Percentiles rank a stretch among this genome's conserved stretches.
These are phyloP conservation scores for Loriculus beryllinus DNA, from an alignment of 2,797 vertebrate species.

Conservation along the genomic window DNA sequence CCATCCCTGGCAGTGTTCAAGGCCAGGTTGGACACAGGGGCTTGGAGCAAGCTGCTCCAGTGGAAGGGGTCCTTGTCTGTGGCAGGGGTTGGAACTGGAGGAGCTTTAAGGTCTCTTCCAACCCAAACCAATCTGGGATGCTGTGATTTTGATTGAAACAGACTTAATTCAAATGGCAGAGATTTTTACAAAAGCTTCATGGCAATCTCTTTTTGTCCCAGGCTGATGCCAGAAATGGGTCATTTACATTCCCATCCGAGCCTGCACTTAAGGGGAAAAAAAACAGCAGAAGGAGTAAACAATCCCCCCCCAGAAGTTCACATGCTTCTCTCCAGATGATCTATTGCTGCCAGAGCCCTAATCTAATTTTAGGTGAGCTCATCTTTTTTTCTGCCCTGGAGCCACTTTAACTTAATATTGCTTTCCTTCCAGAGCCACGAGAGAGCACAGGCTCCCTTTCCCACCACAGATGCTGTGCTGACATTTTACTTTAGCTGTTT, in stretches of 20 bases:
- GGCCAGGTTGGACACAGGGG: too few relatives aligned
- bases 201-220: background rate
- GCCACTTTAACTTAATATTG: conserved; percentile 65
- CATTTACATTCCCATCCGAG: background rate
- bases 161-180: background rate
- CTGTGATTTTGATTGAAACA: background rate
- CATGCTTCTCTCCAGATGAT: conserved; percentile 43
- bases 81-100: background rate
- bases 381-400: conserved; percentile 23
- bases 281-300: background rate
- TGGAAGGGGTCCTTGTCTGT: rapidly evolving
- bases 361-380: conserved; percentile 50
- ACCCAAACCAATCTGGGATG: background rate
- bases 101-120: background rate
- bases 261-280: background rate
- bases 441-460: conserved; percentile 23
- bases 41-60: background rate
- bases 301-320: background rate
- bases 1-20: too few relatives aligned
- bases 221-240: background rate
- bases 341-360: conserved; percentile 46
- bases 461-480: conserved; percentile 13
- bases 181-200: background rate
- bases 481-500: conserved; percentile 47
- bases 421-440: conserved; percentile 4